These are phyloP conservation scores for Chaetodon trifasciatus DNA, from an alignment of 2,797 vertebrate species.

Conservation along the genomic window DNA sequence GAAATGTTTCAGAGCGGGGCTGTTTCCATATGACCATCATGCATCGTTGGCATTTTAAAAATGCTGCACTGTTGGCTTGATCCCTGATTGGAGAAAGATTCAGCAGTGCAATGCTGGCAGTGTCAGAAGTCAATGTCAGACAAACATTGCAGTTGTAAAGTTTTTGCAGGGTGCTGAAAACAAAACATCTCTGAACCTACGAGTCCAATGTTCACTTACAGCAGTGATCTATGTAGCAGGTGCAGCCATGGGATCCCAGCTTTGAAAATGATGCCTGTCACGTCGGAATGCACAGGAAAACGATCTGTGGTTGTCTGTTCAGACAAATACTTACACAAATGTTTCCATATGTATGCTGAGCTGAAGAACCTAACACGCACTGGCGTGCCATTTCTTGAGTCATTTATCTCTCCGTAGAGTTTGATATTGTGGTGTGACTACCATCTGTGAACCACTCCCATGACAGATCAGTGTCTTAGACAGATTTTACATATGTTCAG, in stretches of 20 bases:
- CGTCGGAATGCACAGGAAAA: slow-evolving; percentile 8
- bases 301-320: slow-evolving; percentile 10
- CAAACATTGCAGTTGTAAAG: not conserved
- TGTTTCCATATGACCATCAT: not conserved
- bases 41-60: not conserved
- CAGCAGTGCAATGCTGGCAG: not conserved
- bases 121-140: slow-evolving; percentile 27
- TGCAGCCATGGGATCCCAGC: not conserved
- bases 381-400: slow-evolving; percentile 29
- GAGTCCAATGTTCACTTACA: not conserved
- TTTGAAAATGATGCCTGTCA: slow-evolving; percentile 12
- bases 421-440: slow-evolving; percentile 34
- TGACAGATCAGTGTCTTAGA: slow-evolving; percentile 43
- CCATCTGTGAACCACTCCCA: slow-evolving; percentile 31
- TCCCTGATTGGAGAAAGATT: slow-evolving; percentile 1
- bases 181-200: not conserved
- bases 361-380: slow-evolving; percentile 24
- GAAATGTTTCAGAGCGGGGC: not conserved
- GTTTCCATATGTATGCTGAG: slow-evolving; percentile 27
- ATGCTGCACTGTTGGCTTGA: not conserved
- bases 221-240: slow-evolving; percentile 16
- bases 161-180: slow-evolving; percentile 2
- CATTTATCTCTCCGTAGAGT: slow-evolving; percentile 32
- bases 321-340: slow-evolving; percentile 16
- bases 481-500: slow-evolving; percentile 2